Conservation (phyloP, 2,113 vertebrate species). For the Lutjanus erythropterus region DNA sequence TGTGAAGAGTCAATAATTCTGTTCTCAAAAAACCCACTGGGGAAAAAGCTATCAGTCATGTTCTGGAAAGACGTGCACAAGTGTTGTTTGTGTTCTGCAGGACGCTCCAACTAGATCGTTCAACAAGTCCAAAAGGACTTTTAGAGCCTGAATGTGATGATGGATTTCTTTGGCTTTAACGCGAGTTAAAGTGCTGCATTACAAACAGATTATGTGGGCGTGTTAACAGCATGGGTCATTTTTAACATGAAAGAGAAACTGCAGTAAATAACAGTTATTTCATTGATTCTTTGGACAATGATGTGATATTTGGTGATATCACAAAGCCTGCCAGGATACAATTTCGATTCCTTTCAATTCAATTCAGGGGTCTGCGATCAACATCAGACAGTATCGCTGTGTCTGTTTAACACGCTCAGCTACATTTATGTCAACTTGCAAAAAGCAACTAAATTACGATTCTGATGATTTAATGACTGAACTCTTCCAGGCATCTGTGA, state of each 20-base stretch:
- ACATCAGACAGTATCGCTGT: no score
- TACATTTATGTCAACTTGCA: no score
- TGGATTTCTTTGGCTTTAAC: constrained; percentile 14
- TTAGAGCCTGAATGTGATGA: constrained; percentile 25
- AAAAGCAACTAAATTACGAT: no score
- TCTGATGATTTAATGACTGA: no score
- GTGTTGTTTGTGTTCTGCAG: constrained; percentile 21
- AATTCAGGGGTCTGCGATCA: no score
- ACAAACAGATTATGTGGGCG: neutral
- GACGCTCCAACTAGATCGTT: constrained; percentile 27
- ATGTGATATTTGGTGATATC: no score
- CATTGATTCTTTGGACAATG: no score
- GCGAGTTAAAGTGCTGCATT: neutral
- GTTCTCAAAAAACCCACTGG: neutral
- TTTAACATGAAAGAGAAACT: neutral
- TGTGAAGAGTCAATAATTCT: constrained; percentile 11
- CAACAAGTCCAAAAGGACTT: constrained; percentile 9
- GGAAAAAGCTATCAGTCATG: constrained; percentile 39
- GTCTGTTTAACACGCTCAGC: no score
- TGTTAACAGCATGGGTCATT: neutral
- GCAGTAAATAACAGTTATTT: neutral
- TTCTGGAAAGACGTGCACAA: constrained; percentile 28
- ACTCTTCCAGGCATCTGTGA: no score
- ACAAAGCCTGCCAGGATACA: no score
- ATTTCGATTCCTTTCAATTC: no score